Base-by-base conservation (phyloP, 2,113 vertebrate species). In the Podiceps cristatus region DNA sequence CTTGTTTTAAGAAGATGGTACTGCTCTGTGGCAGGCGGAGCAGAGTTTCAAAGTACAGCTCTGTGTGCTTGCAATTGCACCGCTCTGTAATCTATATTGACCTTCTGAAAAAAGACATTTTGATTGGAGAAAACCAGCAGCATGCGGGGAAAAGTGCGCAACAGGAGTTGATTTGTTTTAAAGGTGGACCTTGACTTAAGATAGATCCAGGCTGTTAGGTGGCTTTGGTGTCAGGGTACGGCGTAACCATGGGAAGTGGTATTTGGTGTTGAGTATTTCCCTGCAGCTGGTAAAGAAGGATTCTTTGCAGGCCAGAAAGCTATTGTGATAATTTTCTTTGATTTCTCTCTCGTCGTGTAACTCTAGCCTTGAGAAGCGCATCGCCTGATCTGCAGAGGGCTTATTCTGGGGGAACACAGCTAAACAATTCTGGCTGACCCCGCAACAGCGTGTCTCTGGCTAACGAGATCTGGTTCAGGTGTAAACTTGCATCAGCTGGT, bases 11-110 rank as follows among this genome's bases (percentile, higher is more conserved):
- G 91, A 85, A 86, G 88, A 94, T 90, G 90, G 93, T 96, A 84
- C 94, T 9, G 2, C 78, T 96, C 92, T 69, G 82, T 91, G 91
- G 53, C 90, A 96, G 93, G 93, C 81, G 88, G 80, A 94, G 74
- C 81, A 52, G 78, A 53, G 93, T 97, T 95, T 96, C 97, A 96
- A 97, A 95, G 96, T 97, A 72, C 89, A 89, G 29, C 56, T 81
- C 68, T 72, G 78, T 93, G 95, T 96, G 94, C 96, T 94, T 45
- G 7, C 81, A 85, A 89, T 82, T 92, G 76, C 62, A 90, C 84
- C 74, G 86, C 60, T 94, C 67, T 77, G 11, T 76, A 97, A 97
- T 88, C 88, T 95, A 19, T 91, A 71, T 88, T 96, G 96, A 95
- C 93, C 58, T 97, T 95, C 72, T 74, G 63, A 28, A 94, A 90